Base-by-base conservation (phyloP, 1,140 invertebrate species). In the Battus philenor region DNA sequence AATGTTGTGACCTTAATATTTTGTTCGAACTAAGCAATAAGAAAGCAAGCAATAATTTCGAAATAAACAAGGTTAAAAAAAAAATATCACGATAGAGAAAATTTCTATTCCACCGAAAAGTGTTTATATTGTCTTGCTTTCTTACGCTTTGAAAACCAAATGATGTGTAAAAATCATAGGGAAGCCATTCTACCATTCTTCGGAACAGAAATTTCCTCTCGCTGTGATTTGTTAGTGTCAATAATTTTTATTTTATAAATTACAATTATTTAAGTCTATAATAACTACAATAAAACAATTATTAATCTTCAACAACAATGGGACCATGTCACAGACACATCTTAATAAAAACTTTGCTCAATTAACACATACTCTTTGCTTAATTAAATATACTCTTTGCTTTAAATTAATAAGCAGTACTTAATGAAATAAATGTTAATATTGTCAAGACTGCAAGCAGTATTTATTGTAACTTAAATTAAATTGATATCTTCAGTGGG, bases 141-240 rank as follows among this genome's bases (percentile, higher is more conserved):
- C 81, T 69, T 68, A 85, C 38, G 7, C 22, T 62, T 51, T 48
- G 26, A 57, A 58, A 44, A 56, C 51, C 12, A 51, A 34, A 68
- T 59, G 33, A 51, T 34, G 34, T 47, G 63, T 29, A 33, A 27
- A 48, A 47, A 18, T 30, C 41, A 63, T 30, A 36, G 47, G 45
- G 52, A 60, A 66, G 54, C 64, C 65, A 79, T 71, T 82, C 70
- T 82, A 82, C 74, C 76, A 49, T 58, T 20, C 34, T 47, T 64
- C 59, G 73, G 77, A 85, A 85, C 78, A 85, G 81, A 85, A 85
- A 85, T 85, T 85, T 82, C 77, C 81, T 85, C 81, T 68, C 47
- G 54, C 44, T 59, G 72, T 76, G 74, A 76, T 52, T 50, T 44
- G 32, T 47, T 20, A 53, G 18, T 20, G 18, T 20, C 2, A 59